A percentile compares a stretch with the other conserved stretches of the same genome.
Conservation (phyloP, 2,888 invertebrate genomes). For the Nebria salina region DNA sequence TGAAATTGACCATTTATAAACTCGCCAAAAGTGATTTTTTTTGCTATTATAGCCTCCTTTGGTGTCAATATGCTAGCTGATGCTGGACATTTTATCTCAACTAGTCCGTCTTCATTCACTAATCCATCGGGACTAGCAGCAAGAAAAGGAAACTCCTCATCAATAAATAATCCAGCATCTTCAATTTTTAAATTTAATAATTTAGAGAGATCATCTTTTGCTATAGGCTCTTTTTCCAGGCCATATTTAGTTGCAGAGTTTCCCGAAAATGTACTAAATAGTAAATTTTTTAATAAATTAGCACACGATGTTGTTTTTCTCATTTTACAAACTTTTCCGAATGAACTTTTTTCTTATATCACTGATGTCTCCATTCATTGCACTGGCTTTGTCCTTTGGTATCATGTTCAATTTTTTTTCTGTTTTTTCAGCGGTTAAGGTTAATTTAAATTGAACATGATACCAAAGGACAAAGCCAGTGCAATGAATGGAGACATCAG, state of each 20-base stretch:
- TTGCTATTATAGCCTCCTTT: neutral
- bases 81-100: constrained; percentile 16
- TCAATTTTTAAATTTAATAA: constrained; percentile 19
- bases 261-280: neutral
- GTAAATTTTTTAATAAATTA: neutral
- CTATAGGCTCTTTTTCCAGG: constrained; percentile 8
- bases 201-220: neutral
- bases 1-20: neutral
- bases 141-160: neutral
- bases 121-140: constrained; percentile 18
- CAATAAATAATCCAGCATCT: neutral
- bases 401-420: neutral
- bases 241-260: constrained; percentile 5
- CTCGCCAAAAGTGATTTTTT: neutral
- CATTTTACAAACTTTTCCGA: neutral
- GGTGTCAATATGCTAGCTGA: neutral
- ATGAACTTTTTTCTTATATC: constrained; percentile 10
- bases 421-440: constrained; percentile 1
- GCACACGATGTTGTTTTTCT: no score
- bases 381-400: no score
- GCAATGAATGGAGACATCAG: no score
- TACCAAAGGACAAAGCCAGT: no score
- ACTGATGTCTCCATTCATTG: neutral
- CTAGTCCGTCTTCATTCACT: neutral
- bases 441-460: no score